These are phyloP conservation scores for Poliocrania exsul DNA, from an alignment of 2,797 vertebrate species.

Conservation along the genomic window DNA sequence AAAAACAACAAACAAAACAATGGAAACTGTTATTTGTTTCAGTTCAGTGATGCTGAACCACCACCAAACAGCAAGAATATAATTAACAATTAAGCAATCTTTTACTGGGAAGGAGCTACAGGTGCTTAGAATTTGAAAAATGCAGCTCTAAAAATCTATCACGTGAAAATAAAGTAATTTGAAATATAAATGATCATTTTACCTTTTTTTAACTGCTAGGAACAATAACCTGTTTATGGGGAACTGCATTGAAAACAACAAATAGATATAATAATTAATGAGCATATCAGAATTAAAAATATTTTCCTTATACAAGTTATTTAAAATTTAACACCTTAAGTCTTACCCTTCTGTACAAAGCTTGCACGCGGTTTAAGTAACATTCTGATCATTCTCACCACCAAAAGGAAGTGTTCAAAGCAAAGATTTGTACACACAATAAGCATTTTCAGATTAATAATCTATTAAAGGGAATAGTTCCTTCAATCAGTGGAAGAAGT, in stretches of 20 bases:
- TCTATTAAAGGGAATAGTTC: constrained; percentile 78
- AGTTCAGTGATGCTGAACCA: constrained; percentile 34
- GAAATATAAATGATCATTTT: constrained; percentile 60
- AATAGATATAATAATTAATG: constrained; percentile 79
- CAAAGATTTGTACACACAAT: constrained; percentile 75
- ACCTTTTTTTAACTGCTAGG: constrained; percentile 43
- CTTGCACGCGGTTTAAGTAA: constrained; percentile 72
- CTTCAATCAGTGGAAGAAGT: constrained; percentile 78
- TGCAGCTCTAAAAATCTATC: constrained; percentile 16
- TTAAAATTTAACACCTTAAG: constrained; percentile 80
- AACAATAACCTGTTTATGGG: constrained; percentile 40
- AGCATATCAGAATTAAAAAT: constrained; percentile 76
- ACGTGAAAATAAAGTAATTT: constrained; percentile 23
- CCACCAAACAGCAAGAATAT: neutral
- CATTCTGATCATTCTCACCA: constrained; percentile 73
- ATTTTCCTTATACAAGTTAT: constrained; percentile 78
- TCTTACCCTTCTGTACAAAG: constrained; percentile 81
- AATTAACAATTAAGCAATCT: neutral
- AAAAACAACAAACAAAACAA: neutral
- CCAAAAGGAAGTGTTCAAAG: constrained; percentile 69
- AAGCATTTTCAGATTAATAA: constrained; percentile 77
- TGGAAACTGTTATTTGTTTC: neutral
- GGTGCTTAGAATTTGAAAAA: constrained; percentile 28
- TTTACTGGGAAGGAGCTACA: neutral
- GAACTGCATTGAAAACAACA: constrained; percentile 64